Base-by-base conservation (phyloP, 1,140 invertebrate genomes). In the Microplitis mediator region DNA sequence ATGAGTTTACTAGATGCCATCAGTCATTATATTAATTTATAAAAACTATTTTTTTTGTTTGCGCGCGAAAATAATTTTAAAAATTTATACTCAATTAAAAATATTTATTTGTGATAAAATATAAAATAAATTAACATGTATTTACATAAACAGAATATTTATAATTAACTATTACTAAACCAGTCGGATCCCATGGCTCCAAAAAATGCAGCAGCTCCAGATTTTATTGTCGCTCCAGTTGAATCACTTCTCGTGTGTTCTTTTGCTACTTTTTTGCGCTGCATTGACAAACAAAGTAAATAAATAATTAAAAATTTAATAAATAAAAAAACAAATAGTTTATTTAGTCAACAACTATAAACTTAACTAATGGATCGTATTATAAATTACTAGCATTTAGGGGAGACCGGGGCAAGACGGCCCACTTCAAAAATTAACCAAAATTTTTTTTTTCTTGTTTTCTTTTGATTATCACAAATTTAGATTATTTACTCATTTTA, bases 121-220 rank as follows among this genome's bases (percentile, higher is more conserved):
- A 64, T 51, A 74, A 36, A 50, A 71, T 69, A 62, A 68, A 64
- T 69, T 71, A 58, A 63, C 14, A 71, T 72, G 56, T 60, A 35
- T 60, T 8, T 58, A 60, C 23, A 67, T 51, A 60, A 58, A 45
- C 34, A 54, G 50, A 34, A 31, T 11, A 14, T 32, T 62, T 60
- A 62, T 69, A 66, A 62, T 69, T 83, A 88, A 77, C 81, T 86
- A 6, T 83, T 83, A 79, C 84, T 84, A 73, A 94, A 94, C 93
- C 93, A 94, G 80, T 94, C 93, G 13, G 91, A 92, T 3, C 93
- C 92, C 90, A 94, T 92, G 3, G 91, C 91, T 35, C 92, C 93
- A 79, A 94, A 94, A 83, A 94, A 91, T 0, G 93, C 92, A 0
- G 92, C 91, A 4, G 93, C 93, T 50, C 92, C 90, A 39, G 91